Conservation (phyloP, 2,888 invertebrate genomes). For the Eupithecia vulgata region DNA sequence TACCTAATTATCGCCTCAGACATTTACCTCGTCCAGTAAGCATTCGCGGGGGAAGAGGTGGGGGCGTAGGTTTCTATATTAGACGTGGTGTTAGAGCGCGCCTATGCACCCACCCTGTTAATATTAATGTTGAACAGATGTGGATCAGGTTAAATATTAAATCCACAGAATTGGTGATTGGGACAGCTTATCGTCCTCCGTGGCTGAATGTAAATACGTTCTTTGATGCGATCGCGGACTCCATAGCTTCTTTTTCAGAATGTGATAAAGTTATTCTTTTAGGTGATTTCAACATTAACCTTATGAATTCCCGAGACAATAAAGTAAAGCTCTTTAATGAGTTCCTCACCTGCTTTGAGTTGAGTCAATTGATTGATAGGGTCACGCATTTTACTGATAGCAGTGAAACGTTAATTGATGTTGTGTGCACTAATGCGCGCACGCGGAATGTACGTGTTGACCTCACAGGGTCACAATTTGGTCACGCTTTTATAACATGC, state of each 20-base stretch:
- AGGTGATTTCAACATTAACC: no score
- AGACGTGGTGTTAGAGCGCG: background rate
- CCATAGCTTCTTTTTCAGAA: background rate
- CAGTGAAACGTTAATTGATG: no score
- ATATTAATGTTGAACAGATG: slow-evolving; percentile 1
- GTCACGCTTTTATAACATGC: no score
- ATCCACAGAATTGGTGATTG: background rate
- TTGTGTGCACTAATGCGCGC: no score
- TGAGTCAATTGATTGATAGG: no score
- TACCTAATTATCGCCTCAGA: background rate
- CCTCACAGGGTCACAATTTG: no score
- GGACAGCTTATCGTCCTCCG: slow-evolving; percentile 6
- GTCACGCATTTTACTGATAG: no score
- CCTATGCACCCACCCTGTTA: background rate
- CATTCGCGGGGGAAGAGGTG: background rate
- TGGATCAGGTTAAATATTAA: background rate
- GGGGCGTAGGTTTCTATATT: slow-evolving; percentile 6
- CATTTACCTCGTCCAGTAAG: background rate
- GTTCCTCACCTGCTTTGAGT: no score
- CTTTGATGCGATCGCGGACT: background rate
- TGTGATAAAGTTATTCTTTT: no score
- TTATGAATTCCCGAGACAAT: no score
- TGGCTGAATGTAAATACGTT: background rate
- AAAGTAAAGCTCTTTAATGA: no score
- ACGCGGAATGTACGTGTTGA: no score